A percentile compares a stretch with the other conserved stretches of the same genome.
phyloP scores from a whole-genome alignment of 2,888 invertebrate genomes.

The Tachina lurida region DNA sequence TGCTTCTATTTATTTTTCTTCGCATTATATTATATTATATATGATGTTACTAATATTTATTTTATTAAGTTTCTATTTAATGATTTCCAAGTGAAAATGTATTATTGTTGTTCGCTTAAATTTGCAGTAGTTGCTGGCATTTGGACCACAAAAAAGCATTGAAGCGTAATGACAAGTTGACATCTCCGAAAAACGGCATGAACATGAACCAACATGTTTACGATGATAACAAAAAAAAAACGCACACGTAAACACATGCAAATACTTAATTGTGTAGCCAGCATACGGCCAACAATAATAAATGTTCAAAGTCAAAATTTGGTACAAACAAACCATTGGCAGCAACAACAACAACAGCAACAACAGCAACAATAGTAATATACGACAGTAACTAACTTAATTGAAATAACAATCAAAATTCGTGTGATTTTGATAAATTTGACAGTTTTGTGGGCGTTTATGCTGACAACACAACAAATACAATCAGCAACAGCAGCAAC shows the following conservation, averaged over 20 bases:
- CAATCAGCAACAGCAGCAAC: slow-evolving; percentile 69
- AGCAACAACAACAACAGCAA: slow-evolving; percentile 11
- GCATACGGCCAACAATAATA: background rate
- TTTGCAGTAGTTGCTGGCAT: slow-evolving; percentile 27
- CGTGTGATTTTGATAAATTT: slow-evolving; percentile 82
- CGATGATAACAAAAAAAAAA: slow-evolving; percentile 60
- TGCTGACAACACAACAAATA: slow-evolving; percentile 78
- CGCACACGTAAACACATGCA: background rate
- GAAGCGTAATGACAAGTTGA: slow-evolving; percentile 71
- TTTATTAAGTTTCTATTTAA: slow-evolving; percentile 59
- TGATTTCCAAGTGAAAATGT: slow-evolving; percentile 34
- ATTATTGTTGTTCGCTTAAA: slow-evolving; percentile 20
- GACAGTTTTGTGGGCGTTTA: slow-evolving; percentile 81
- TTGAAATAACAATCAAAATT: slow-evolving; percentile 71
- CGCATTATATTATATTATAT: background rate
- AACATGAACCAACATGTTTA: slow-evolving; percentile 67
- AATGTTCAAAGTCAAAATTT: slow-evolving; percentile 9
- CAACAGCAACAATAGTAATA: slow-evolving; percentile 23
- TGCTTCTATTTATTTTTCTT: background rate
- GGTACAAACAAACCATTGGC: slow-evolving; percentile 10
- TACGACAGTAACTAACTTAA: slow-evolving; percentile 61
- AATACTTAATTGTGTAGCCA: background rate
- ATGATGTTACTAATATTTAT: slow-evolving; percentile 28
- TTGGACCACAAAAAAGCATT: slow-evolving; percentile 70
- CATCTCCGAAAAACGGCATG: slow-evolving; percentile 69